These are phyloP conservation scores for Arenaria interpres DNA, from an alignment of 2,113 vertebrate species.

Conservation along the genomic window DNA sequence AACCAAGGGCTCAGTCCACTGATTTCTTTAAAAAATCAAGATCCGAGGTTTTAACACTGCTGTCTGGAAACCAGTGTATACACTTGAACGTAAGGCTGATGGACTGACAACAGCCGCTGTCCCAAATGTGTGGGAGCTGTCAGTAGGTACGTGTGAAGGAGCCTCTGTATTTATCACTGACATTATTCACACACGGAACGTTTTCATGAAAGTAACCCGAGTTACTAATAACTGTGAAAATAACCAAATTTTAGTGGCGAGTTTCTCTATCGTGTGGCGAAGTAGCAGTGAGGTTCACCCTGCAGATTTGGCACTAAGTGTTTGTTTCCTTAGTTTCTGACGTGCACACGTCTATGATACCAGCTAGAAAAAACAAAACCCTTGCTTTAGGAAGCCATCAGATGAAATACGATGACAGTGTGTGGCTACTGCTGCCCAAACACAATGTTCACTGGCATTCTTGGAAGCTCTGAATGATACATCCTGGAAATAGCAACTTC, in stretches of 20 bases:
- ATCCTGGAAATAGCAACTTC: neutral
- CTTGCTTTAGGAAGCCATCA: conserved; percentile 27
- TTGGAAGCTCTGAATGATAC: neutral
- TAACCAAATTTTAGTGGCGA: neutral
- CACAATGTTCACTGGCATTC: neutral
- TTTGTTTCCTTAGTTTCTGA: neutral
- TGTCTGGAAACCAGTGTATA: neutral
- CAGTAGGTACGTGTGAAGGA: neutral
- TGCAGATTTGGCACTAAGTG: neutral
- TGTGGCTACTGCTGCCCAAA: neutral
- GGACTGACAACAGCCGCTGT: neutral
- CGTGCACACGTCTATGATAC: neutral
- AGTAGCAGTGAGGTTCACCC: neutral
- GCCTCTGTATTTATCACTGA: no score
- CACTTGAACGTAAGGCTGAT: neutral
- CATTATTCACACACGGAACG: neutral
- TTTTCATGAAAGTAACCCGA: neutral
- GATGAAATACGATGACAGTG: neutral
- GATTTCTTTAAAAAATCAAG: neutral
- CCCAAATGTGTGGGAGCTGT: neutral
- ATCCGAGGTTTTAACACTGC: neutral
- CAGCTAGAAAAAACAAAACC: neutral
- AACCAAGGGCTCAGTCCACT: neutral
- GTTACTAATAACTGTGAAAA: neutral
- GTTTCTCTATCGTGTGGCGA: neutral